These are phyloP conservation scores for Odocoileus virginianus DNA, from an alignment of 2,113 vertebrate genomes.

Conservation along the genomic window DNA sequence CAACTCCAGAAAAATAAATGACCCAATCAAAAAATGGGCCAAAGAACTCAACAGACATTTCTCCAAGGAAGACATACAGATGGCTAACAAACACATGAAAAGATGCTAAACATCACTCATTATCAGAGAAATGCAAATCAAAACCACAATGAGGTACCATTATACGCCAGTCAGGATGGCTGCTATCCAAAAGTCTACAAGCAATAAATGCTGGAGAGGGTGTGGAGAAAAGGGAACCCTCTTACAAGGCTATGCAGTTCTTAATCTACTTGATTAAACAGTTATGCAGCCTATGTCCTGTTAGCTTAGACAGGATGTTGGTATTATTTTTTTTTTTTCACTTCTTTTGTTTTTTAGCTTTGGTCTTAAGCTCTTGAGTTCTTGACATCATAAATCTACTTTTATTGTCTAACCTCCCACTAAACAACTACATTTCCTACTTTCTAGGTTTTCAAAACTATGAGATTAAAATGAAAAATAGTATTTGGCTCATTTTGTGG, in stretches of 20 bases:
- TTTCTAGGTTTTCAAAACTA: not conserved
- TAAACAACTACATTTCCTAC: not conserved
- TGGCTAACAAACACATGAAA: too few species aligned
- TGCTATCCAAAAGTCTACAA: too few species aligned
- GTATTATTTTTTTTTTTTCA: not conserved
- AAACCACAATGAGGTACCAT: too few species aligned
- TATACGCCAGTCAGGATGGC: too few species aligned
- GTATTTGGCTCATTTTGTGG: not conserved
- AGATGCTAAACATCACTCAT: too few species aligned
- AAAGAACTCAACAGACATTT: too few species aligned
- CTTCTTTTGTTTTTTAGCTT: not conserved
- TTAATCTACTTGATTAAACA: not conserved
- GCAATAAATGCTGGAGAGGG: too few species aligned
- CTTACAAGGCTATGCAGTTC: not conserved
- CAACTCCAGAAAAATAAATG: too few species aligned
- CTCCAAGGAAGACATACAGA: too few species aligned
- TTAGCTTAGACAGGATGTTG: not conserved
- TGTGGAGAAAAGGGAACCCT: too few species aligned
- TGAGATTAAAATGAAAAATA: not conserved
- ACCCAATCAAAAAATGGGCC: too few species aligned
- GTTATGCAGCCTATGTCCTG: not conserved
- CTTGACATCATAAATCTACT: not conserved
- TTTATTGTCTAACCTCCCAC: not conserved
- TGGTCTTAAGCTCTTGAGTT: not conserved
- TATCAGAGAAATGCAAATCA: too few species aligned